phyloP scores from a whole-genome alignment of 2,888 invertebrate species.

The Polydrusus cervinus region DNA sequence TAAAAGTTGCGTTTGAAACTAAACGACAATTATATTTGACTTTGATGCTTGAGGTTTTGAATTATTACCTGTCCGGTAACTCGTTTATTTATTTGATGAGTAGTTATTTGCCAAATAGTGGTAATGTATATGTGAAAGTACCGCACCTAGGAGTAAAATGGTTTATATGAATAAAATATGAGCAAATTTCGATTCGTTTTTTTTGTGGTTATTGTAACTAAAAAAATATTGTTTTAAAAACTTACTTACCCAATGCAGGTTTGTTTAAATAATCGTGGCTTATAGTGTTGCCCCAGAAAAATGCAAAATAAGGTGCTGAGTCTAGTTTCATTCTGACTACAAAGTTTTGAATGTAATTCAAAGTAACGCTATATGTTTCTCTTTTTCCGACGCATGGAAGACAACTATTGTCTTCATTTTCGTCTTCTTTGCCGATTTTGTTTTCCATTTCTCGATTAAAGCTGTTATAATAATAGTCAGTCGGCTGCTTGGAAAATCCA shows the following conservation, averaged over 20 bases:
- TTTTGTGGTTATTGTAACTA: too few relatives aligned
- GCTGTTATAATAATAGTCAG: slow-evolving; percentile 89
- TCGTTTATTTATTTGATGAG: too few relatives aligned
- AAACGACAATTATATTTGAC: too few relatives aligned
- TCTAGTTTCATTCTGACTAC: slow-evolving; percentile 75
- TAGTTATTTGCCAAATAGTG: too few relatives aligned
- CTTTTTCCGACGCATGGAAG: slow-evolving; percentile 80
- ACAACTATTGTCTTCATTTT: slow-evolving; percentile 75
- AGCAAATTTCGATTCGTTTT: too few relatives aligned
- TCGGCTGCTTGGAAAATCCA: slow-evolving; percentile 86
- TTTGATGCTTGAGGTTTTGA: too few relatives aligned
- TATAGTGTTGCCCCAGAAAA: slow-evolving; percentile 89
- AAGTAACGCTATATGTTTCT: slow-evolving; percentile 80
- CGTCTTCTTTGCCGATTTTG: slow-evolving; percentile 73
- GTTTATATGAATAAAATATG: too few relatives aligned
- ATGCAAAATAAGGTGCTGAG: slow-evolving; percentile 81
- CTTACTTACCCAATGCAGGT: slow-evolving; percentile 83
- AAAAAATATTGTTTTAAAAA: too few relatives aligned
- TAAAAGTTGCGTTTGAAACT: too few relatives aligned
- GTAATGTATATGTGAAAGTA: too few relatives aligned
- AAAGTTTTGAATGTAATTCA: slow-evolving; percentile 82
- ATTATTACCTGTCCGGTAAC: too few relatives aligned
- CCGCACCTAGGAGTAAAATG: too few relatives aligned
- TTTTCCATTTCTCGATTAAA: slow-evolving; percentile 81
- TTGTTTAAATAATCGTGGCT: slow-evolving; percentile 90